Conservation (phyloP, 2,797 vertebrate genomes). For the Pseudochromis fuscus region DNA sequence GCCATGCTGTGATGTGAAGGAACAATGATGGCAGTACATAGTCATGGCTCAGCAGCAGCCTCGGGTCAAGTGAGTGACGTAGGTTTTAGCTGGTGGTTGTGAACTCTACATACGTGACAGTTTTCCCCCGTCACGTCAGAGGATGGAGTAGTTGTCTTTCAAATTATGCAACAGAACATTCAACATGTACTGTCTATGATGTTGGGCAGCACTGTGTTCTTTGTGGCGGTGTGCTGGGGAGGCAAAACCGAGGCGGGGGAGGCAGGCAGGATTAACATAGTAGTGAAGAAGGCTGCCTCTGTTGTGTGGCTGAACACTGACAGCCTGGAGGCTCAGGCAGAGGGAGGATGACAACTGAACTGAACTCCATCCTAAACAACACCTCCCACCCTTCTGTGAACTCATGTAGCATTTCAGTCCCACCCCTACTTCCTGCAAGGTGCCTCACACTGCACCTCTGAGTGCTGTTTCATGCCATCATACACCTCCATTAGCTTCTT, state of each 20-base stretch:
- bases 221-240: conserved; percentile 60
- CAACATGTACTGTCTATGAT: conserved; percentile 44
- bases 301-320: conserved; percentile 67
- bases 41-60: conserved; percentile 55
- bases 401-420: conserved; percentile 20
- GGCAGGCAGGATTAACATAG: conserved; percentile 75
- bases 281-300: conserved; percentile 74
- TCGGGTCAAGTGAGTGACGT: conserved; percentile 71
- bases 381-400: conserved; percentile 58
- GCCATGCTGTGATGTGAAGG: conserved; percentile 59
- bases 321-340: conserved; percentile 66
- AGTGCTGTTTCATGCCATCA: conserved; percentile 25
- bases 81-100: conserved; percentile 24
- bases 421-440: conserved; percentile 24
- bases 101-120: conserved; percentile 12
- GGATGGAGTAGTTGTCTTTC: conserved; percentile 16
- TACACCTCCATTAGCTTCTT: background rate
- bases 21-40: conserved; percentile 71
- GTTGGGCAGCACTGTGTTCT: conserved; percentile 58
- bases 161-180: conserved; percentile 51
- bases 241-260: conserved; percentile 63
- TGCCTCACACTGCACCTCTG: conserved; percentile 39
- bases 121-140: conserved; percentile 46
- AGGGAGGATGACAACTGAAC: conserved; percentile 70
- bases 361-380: conserved; percentile 66